Base-by-base conservation (phyloP, 2,797 vertebrate species). In the Scleropages formosus region DNA sequence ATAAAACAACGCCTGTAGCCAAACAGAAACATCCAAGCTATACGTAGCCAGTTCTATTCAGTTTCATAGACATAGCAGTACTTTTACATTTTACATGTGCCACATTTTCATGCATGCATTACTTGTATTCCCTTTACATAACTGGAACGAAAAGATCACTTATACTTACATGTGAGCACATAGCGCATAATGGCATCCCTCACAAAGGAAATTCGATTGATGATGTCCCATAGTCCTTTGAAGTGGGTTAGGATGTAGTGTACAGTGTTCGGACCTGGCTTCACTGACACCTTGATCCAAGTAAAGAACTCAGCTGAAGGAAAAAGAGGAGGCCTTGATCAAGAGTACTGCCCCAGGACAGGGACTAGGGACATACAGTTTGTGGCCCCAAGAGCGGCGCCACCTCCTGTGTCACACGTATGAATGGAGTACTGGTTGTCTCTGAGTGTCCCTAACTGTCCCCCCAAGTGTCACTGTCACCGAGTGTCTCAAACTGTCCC, bases 171-270 rank as follows among this genome's bases (percentile, higher is more conserved):
- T 1, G 88, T 98, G 75, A 99, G 86, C 15, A 99, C 95, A 0
- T 99, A 98, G 88, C 87, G 94, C 98, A 99, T 99, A 80, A 98
- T 95, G 67, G 72, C 24, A 65, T 95, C 88, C 10, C 92, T 84
- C 68, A 99, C 78, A 81, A 98, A 97, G 0, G 95, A 89, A 75
- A 98, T 89, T 66, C 86, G 95, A 88, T 98, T 99, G 79, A 99
- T 44, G 49, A 99, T 93, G 82, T 93, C 93, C 98, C 98, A 99
- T 83, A 92, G 87, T 20, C 93, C 94, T 85, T 93, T 92, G 85
- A 96, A 99, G 83, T 98, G 95, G 1, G 97, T 98, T 27, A 99
- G 94, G 66, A 98, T 93, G 81, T 98, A 94, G 82, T 99, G 97
- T 53, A 98, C 89, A 0, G 94, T 94, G 83, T 95, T 94, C 0